A percentile compares a stretch with the other conserved stretches of the same genome.
Conservation (phyloP, 2,888 invertebrate genomes). For the Dasypolia templi region DNA sequence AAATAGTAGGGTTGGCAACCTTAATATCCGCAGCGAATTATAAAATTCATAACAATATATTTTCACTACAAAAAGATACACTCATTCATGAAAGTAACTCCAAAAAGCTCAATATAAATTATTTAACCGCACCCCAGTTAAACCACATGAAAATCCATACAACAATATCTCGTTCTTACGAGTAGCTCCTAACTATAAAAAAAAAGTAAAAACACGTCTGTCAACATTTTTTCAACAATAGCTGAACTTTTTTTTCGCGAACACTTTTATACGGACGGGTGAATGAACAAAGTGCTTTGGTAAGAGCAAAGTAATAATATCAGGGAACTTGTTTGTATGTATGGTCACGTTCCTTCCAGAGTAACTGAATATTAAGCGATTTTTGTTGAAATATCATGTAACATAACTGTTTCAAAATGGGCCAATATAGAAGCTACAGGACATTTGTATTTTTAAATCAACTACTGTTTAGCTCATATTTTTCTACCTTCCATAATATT, state of each 20-base stretch:
- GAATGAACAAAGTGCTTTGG: conserved; percentile 26
- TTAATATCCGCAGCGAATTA: neutral
- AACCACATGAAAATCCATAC: neutral
- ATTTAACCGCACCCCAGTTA: conserved; percentile 7
- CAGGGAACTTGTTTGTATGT: conserved; percentile 45
- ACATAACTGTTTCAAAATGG: no score
- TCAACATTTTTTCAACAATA: conserved; percentile 35
- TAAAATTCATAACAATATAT: neutral
- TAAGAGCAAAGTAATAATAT: conserved; percentile 42
- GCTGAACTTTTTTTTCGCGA: conserved; percentile 3
- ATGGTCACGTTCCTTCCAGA: conserved; percentile 47
- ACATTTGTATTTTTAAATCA: no score
- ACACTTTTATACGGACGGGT: conserved; percentile 17
- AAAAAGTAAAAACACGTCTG: conserved; percentile 19
- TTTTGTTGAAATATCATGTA: conserved; percentile 47
- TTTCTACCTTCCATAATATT: no score
- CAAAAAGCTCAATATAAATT: conserved; percentile 4
- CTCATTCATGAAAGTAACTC: conserved; percentile 1
- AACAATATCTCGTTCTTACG: conserved; percentile 14
- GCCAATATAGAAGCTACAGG: no score
- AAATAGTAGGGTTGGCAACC: no score
- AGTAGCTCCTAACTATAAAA: conserved; percentile 4
- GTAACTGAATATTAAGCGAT: conserved; percentile 52
- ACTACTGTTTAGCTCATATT: no score
- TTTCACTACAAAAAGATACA: conserved; percentile 1